These are phyloP conservation scores for Palaemon carinicauda DNA, from an alignment of 1,140 invertebrate species.

Conservation along the genomic window DNA sequence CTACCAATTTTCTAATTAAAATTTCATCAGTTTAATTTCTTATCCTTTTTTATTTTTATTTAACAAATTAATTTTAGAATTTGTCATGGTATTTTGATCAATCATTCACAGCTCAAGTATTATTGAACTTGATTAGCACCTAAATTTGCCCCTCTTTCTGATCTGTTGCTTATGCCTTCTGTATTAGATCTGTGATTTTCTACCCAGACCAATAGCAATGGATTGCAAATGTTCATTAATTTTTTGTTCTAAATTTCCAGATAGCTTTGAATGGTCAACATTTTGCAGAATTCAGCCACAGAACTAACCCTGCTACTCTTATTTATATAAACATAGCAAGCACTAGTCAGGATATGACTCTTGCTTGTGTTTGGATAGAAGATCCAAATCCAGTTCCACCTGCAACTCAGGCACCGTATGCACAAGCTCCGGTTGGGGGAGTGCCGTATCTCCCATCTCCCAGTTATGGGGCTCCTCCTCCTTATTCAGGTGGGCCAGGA, in stretches of 20 bases:
- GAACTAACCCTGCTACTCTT: constrained; percentile 41
- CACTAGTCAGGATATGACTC: constrained; percentile 34
- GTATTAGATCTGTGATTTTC: too few relatives aligned
- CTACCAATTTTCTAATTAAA: too few relatives aligned
- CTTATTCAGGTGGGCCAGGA: constrained; percentile 38
- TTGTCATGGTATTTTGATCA: too few relatives aligned
- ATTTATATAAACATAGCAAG: constrained; percentile 38
- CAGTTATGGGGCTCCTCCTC: constrained; percentile 42
- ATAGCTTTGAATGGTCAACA: constrained; percentile 51
- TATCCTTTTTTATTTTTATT: too few relatives aligned
- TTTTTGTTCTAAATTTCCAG: constrained; percentile 4
- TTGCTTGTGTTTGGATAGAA: constrained; percentile 53
- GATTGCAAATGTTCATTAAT: not conserved
- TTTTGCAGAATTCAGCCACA: constrained; percentile 47
- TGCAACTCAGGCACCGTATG: not conserved
- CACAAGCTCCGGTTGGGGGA: not conserved
- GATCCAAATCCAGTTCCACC: not conserved
- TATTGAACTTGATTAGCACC: too few relatives aligned
- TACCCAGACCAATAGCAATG: not conserved
- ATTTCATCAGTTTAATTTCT: too few relatives aligned
- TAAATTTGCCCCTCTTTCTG: too few relatives aligned
- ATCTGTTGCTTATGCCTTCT: too few relatives aligned
- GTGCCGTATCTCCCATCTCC: not conserved
- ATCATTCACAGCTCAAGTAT: too few relatives aligned
- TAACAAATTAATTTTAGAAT: too few relatives aligned